These are phyloP conservation scores for Pristionchus maxplancki DNA, from an alignment of 2,888 invertebrate genomes.

Conservation along the genomic window DNA sequence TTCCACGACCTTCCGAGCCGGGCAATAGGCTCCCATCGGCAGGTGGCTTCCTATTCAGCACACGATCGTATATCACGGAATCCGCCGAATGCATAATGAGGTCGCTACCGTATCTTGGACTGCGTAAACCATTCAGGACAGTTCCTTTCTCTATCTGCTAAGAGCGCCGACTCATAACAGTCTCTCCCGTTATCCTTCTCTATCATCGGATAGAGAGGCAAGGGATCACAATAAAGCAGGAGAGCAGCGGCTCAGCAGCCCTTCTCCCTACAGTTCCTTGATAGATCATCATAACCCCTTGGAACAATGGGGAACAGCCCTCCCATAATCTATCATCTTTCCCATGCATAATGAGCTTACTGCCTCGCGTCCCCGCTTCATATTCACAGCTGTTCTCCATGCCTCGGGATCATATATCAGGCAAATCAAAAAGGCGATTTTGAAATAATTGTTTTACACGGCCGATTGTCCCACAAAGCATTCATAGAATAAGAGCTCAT, in stretches of 20 bases:
- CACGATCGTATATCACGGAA: constrained; percentile 40
- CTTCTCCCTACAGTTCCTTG: background rate
- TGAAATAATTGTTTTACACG: too few relatives aligned
- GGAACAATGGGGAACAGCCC: background rate
- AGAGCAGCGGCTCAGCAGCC: background rate
- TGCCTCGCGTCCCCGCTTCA: background rate
- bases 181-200: background rate
- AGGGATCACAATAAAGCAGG: background rate
- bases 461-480: too few relatives aligned
- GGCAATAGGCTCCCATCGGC: background rate
- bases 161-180: too few relatives aligned
- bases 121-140: background rate
- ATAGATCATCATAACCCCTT: background rate
- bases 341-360: constrained; percentile 37
- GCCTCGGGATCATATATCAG: background rate
- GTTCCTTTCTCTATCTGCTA: background rate
- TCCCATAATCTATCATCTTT: background rate
- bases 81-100: constrained; percentile 26
- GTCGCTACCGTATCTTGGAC: constrained; percentile 1
- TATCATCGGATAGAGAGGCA: background rate
- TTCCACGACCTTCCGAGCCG: background rate
- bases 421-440: background rate
- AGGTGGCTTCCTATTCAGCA: background rate
- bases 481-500: too few relatives aligned
- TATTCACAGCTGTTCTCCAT: constrained; percentile 16